phyloP scores from a whole-genome alignment of 1,140 invertebrate species.

The Pseudomyrmex dendroicus region DNA sequence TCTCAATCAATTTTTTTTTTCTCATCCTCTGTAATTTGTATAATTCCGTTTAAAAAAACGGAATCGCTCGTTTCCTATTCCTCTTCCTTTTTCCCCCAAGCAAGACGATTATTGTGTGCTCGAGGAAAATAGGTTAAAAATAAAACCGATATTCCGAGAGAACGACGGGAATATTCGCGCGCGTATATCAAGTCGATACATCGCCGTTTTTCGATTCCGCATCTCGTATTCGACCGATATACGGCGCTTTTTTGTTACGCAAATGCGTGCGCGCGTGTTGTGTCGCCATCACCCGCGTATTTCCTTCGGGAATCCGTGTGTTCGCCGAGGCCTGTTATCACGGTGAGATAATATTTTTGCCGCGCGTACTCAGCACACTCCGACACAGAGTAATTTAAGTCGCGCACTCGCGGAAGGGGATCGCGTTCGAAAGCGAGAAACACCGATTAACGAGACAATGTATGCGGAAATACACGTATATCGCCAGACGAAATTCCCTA shows the following conservation, averaged over 20 bases:
- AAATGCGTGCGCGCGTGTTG: slow-evolving; percentile 26
- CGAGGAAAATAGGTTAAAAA: slow-evolving; percentile 38
- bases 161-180: background rate
- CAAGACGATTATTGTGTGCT: background rate
- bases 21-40: slow-evolving; percentile 2
- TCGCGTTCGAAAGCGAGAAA: slow-evolving; percentile 26
- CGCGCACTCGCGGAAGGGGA: slow-evolving; percentile 29
- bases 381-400: slow-evolving; percentile 38
- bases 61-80: slow-evolving; percentile 1
- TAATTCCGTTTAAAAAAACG: background rate
- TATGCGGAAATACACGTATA: slow-evolving; percentile 2
- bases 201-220: slow-evolving; percentile 40
- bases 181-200: slow-evolving; percentile 29
- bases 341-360: slow-evolving; percentile 65
- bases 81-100: no score
- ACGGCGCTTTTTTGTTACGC: slow-evolving; percentile 26
- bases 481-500: background rate
- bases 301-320: slow-evolving; percentile 54
- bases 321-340: slow-evolving; percentile 61
- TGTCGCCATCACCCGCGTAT: background rate
- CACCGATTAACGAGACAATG: slow-evolving; percentile 56
- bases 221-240: slow-evolving; percentile 23
- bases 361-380: slow-evolving; percentile 31
- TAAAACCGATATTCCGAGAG: slow-evolving; percentile 10
- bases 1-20: no score